These are phyloP conservation scores for Fistularia tabacaria DNA, from an alignment of 2,797 vertebrate species.

Conservation along the genomic window DNA sequence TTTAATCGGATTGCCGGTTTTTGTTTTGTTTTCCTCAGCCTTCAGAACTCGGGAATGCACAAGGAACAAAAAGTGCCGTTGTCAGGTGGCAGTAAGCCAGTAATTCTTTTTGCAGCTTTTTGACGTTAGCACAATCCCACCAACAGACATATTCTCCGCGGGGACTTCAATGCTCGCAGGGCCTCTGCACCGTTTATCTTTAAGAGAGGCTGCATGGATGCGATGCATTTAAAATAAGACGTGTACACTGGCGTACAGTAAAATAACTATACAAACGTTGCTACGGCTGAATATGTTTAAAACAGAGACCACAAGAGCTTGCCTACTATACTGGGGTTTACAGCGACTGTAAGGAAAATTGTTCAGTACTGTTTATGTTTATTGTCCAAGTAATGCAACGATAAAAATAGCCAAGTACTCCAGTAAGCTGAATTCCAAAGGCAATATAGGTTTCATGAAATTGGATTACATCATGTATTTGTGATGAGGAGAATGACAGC, in stretches of 20 bases:
- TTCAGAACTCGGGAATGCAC: constrained; percentile 65
- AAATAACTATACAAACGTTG: too few relatives aligned
- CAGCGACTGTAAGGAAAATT: too few relatives aligned
- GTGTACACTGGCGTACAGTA: too few relatives aligned
- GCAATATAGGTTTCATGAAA: constrained; percentile 16
- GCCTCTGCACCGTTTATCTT: constrained; percentile 60
- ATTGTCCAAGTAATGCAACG: not conserved
- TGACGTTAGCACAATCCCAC: constrained; percentile 66
- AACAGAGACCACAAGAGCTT: too few relatives aligned
- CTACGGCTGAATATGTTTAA: too few relatives aligned
- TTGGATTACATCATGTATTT: constrained; percentile 28
- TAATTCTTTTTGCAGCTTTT: constrained; percentile 69
- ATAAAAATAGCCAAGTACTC: not conserved
- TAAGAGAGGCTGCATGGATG: constrained; percentile 46
- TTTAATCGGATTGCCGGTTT: constrained; percentile 78
- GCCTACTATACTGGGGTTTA: too few relatives aligned
- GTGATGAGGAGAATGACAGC: constrained; percentile 38
- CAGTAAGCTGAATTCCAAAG: constrained; percentile 2
- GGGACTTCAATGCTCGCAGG: constrained; percentile 55
- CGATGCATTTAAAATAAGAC: constrained; percentile 24
- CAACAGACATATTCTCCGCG: constrained; percentile 62
- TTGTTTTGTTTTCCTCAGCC: constrained; percentile 62
- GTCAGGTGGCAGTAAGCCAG: constrained; percentile 72
- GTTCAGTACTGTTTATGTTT: too few relatives aligned
- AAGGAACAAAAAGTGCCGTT: constrained; percentile 65